Conservation (phyloP, 2,888 invertebrate species). For the Tetanocera ferruginea region DNA sequence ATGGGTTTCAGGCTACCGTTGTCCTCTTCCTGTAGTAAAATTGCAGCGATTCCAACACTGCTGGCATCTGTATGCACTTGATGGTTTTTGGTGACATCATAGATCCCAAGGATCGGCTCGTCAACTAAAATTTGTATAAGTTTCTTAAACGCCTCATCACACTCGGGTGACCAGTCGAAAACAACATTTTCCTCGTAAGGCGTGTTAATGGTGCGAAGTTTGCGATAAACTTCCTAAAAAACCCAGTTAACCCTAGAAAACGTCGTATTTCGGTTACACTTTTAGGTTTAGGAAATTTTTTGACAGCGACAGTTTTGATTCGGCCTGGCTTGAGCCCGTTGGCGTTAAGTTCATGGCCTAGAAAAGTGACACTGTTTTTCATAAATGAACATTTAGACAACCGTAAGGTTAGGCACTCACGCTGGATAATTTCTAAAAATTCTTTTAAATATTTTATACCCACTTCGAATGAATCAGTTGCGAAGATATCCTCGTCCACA, state of each 20-base stretch:
- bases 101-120: conserved; percentile 37
- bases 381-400: background rate
- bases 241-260: background rate
- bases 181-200: too few species aligned
- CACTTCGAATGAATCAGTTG: too few species aligned
- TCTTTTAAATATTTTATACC: background rate
- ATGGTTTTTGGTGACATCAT: conserved; percentile 41
- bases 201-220: too few species aligned
- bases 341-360: background rate
- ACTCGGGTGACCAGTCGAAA: conserved; percentile 40
- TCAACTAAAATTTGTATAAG: background rate
- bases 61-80: conserved; percentile 42
- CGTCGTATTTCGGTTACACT: background rate
- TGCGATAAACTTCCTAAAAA: conserved; percentile 2
- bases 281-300: too few species aligned
- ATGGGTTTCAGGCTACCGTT: conserved; percentile 6
- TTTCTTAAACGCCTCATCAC: background rate
- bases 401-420: background rate
- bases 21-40: conserved; percentile 36
- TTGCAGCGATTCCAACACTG: conserved; percentile 39
- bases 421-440: background rate
- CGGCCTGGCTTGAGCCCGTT: background rate
- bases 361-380: background rate
- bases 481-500: too few species aligned
- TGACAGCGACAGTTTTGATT: background rate